Percentiles rank a stretch among this genome's conserved stretches.
Conservation (phyloP, 2,797 vertebrate genomes). For the Dallia pectoralis region DNA sequence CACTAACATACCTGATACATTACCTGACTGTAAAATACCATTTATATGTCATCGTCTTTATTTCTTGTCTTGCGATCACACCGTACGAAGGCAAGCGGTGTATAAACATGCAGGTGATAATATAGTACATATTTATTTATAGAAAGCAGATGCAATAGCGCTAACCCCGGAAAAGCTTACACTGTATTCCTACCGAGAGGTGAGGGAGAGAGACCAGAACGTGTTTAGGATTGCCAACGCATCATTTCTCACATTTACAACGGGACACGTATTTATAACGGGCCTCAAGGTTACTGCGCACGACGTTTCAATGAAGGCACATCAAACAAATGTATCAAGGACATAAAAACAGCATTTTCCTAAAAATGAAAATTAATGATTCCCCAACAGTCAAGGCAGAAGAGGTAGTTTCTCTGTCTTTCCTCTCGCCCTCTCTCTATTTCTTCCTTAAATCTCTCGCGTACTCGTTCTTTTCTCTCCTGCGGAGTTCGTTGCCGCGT, state of each 20-base stretch:
- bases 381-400: background rate
- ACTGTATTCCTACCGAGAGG: too few relatives aligned
- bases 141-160: too few relatives aligned
- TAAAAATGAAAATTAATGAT: background rate
- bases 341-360: background rate
- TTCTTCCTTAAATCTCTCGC: background rate
- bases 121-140: too few relatives aligned
- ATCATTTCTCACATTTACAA: background rate
- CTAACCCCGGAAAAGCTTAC: too few relatives aligned
- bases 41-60: background rate
- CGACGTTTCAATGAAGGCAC: background rate
- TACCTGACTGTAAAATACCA: background rate
- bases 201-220: too few relatives aligned
- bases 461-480: conserved; percentile 49
- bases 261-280: background rate
- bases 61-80: background rate
- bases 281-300: background rate
- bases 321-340: background rate
- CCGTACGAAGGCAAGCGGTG: background rate
- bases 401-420: background rate
- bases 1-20: background rate
- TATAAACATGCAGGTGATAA: too few relatives aligned
- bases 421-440: background rate
- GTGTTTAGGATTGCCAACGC: background rate
- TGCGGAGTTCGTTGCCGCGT: conserved; percentile 54